Conservation (phyloP, 2,888 invertebrate genomes). For the Pyrocoelia pectoralis region DNA sequence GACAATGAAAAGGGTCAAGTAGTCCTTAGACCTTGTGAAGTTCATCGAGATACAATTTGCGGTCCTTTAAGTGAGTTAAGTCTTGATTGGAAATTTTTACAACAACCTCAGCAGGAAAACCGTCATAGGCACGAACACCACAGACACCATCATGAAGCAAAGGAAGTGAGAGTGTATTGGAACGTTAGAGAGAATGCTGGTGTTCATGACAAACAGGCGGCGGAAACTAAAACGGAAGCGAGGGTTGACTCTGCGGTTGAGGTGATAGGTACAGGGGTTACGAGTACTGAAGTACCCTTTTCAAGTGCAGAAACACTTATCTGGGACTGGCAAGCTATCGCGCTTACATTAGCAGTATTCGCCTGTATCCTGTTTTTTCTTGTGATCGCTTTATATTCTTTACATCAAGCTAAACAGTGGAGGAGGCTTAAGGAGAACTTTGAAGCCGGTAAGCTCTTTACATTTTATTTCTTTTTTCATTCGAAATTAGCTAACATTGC, state of each 20-base stretch:
- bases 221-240: conserved; percentile 62
- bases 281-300: conserved; percentile 58
- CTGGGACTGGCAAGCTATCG: conserved; percentile 80
- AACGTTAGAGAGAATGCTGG: conserved; percentile 19
- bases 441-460: conserved; percentile 71
- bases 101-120: conserved; percentile 28
- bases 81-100: conserved; percentile 37
- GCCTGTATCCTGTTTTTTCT: conserved; percentile 83
- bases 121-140: conserved; percentile 46
- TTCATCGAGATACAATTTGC: conserved; percentile 79
- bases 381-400: conserved; percentile 77
- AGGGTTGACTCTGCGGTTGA: conserved; percentile 40
- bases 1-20: conserved; percentile 63
- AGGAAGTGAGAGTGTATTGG: conserved; percentile 28
- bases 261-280: conserved; percentile 41
- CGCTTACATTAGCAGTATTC: conserved; percentile 75
- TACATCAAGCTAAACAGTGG: conserved; percentile 83
- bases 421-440: conserved; percentile 78
- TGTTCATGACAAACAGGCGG: conserved; percentile 54
- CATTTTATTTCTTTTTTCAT: conserved; percentile 4
- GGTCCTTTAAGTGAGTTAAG: conserved; percentile 70
- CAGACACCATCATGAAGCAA: conserved; percentile 42
- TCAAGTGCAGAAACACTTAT: conserved; percentile 60
- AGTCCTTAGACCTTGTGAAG: conserved; percentile 76
- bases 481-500: background rate